These are phyloP conservation scores for Psilopogon haemacephalus DNA, from an alignment of 2,113 vertebrate species.

Conservation along the genomic window DNA sequence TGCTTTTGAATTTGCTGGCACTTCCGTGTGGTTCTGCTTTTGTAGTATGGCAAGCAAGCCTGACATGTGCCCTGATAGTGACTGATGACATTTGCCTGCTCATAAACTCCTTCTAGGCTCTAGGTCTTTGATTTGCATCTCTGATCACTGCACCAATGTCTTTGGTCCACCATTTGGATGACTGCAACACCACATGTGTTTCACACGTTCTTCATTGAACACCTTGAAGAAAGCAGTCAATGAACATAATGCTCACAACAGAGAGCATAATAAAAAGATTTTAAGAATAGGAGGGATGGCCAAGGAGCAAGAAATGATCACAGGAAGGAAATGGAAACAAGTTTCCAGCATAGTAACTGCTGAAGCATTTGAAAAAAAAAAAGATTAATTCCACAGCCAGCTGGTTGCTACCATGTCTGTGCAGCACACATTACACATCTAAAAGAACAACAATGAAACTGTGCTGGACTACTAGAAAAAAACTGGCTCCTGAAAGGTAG, in stretches of 20 bases:
- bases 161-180: not conserved
- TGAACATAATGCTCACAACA: not conserved
- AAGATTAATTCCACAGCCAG: not conserved
- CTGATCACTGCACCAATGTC: not conserved
- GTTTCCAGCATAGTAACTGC: not conserved
- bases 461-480: not conserved
- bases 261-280: not conserved
- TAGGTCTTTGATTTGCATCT: not conserved
- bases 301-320: not conserved
- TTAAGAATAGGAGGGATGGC: not conserved
- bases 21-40: not conserved
- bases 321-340: not conserved
- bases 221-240: not conserved
- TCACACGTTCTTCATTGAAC: not conserved
- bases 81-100: not conserved
- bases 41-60: not conserved
- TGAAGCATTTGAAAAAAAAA: not conserved
- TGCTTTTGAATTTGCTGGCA: constrained; percentile 12
- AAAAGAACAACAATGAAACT: not conserved
- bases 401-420: not conserved
- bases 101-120: not conserved
- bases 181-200: not conserved
- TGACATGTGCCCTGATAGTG: not conserved
- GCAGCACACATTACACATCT: not conserved
- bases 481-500: not conserved